Base-by-base conservation (phyloP, 2,113 vertebrate genomes). In the Columba livia region DNA sequence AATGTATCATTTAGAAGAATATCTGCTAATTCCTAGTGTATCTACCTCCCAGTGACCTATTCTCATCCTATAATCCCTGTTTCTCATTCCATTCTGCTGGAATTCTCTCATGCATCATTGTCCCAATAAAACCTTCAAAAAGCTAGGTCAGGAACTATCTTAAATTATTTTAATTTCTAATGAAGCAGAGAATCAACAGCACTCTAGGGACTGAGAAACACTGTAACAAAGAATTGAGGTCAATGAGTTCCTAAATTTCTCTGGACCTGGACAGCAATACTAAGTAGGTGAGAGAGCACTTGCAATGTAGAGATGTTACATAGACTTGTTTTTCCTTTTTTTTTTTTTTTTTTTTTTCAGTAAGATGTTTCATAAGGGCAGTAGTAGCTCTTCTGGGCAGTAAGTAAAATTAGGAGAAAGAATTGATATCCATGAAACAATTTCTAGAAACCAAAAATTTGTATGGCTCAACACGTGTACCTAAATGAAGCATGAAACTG, bases 121-220 rank as follows among this genome's bases (percentile, higher is more conserved):
- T 56, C 61, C 65, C 64, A 91, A 2, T 90, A 93, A 96, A 88
- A 74, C 2, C 7, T 20, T 82, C 12, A 47, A 91, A 89, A 96
- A 93, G 79, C 69, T 96, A 94, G 79, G 71, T 94, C 90, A 96
- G n/a, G 28, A 91, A 34, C 14, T 79, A 14, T 74, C 74, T 91
- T 69, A 89, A 78, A 95, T 85, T 89, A 90, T 93, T 91, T 91
- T 90, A 78, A 64, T 82, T 95, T 93, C 72, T 93, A 94, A 89
- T 94, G 72, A 94, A 91, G 81, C 26, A 74, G 82, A 95, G 81
- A 79, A 95, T 78, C 95, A 95, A 94, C 54, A 97, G 48, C 54
- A 56, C 74, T 40, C 74, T n/a, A 51, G 75, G 26, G 89, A 83
- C n/a, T 60, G 32, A 93, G 56, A 89, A 96, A 83, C 23, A 47